Percentiles rank a stretch among this genome's conserved stretches.
Conservation (phyloP, 2,888 invertebrate genomes). For the Latheticus oryzae region DNA sequence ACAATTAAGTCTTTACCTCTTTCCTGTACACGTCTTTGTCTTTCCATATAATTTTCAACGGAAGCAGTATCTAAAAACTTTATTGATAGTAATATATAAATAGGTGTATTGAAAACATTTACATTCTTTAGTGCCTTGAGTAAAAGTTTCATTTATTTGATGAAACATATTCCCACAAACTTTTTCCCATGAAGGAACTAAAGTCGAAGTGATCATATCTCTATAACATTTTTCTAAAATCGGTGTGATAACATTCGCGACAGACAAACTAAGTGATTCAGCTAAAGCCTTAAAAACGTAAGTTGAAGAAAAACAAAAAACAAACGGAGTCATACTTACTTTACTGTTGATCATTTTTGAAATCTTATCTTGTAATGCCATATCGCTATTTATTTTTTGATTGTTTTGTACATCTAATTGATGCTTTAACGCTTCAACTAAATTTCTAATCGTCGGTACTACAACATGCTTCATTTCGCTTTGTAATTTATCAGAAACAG, state of each 20-base stretch:
- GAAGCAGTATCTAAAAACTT: slow-evolving; percentile 61
- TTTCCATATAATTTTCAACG: slow-evolving; percentile 65
- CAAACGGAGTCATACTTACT: slow-evolving; percentile 65
- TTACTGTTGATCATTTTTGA: slow-evolving; percentile 83
- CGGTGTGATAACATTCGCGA: slow-evolving; percentile 77
- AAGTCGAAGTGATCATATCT: slow-evolving; percentile 78
- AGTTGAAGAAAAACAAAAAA: slow-evolving; percentile 7
- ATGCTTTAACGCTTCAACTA: slow-evolving; percentile 79
- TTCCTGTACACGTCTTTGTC: slow-evolving; percentile 63
- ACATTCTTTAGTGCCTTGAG: slow-evolving; percentile 92
- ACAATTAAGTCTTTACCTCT: slow-evolving; percentile 63
- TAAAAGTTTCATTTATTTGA: slow-evolving; percentile 90
- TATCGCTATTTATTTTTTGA: slow-evolving; percentile 80
- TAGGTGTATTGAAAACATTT: too few species aligned
- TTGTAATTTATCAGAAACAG: slow-evolving; percentile 68
- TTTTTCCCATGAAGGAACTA: slow-evolving; percentile 89
- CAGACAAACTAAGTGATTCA: slow-evolving; percentile 78
- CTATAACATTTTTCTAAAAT: slow-evolving; percentile 82
- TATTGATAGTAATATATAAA: too few species aligned
- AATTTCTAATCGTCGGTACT: slow-evolving; percentile 72
- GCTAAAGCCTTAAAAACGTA: slow-evolving; percentile 71
- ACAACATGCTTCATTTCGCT: slow-evolving; percentile 70
- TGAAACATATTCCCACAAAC: slow-evolving; percentile 87
- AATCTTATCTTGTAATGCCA: slow-evolving; percentile 82
- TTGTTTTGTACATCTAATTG: slow-evolving; percentile 81